These are phyloP conservation scores for Halocaridina rubra DNA, from an alignment of 2,888 invertebrate genomes.

Conservation along the genomic window DNA sequence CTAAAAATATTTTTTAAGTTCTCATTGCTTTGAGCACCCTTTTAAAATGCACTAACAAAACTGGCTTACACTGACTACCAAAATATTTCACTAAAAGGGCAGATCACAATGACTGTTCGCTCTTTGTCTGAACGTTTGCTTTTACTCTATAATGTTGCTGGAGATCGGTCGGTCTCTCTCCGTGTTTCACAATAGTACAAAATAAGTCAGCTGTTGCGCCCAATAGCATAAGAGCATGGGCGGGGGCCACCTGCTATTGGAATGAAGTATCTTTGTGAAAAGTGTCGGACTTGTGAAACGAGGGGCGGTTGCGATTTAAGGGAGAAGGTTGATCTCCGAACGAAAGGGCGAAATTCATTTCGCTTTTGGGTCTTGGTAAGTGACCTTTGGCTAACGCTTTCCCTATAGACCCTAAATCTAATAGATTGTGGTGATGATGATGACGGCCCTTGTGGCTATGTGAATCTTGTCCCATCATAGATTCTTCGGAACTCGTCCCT, in stretches of 20 bases:
- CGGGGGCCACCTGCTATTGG: slow-evolving; percentile 64
- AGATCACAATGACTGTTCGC: slow-evolving; percentile 56
- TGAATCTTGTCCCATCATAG: slow-evolving; percentile 38
- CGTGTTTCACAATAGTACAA: slow-evolving; percentile 63
- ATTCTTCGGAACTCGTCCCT: slow-evolving; percentile 64
- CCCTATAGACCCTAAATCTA: slow-evolving; percentile 62
- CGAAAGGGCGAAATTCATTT: slow-evolving; percentile 67
- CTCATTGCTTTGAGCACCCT: slow-evolving; percentile 50
- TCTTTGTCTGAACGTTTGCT: slow-evolving; percentile 48
- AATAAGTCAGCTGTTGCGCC: slow-evolving; percentile 63
- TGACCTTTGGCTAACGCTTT: slow-evolving; percentile 66
- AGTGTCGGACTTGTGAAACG: slow-evolving; percentile 64
- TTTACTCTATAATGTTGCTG: slow-evolving; percentile 34
- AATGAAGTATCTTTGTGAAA: slow-evolving; percentile 59
- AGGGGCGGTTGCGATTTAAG: slow-evolving; percentile 60
- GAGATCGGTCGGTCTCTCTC: slow-evolving; percentile 48
- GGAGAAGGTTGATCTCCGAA: slow-evolving; percentile 56
- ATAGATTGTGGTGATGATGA: slow-evolving; percentile 57
- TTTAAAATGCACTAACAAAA: no score
- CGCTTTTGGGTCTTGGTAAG: slow-evolving; percentile 82
- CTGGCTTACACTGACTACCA: no score
- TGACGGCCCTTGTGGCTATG: slow-evolving; percentile 35
- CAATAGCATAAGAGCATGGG: slow-evolving; percentile 60
- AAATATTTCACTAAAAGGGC: slow-evolving; percentile 43
- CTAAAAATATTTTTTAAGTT: slow-evolving; percentile 16